A percentile compares a stretch with the other conserved stretches of the same genome.
phyloP scores from a whole-genome alignment of 2,113 vertebrate species.

The Cercopithecus mona region DNA sequence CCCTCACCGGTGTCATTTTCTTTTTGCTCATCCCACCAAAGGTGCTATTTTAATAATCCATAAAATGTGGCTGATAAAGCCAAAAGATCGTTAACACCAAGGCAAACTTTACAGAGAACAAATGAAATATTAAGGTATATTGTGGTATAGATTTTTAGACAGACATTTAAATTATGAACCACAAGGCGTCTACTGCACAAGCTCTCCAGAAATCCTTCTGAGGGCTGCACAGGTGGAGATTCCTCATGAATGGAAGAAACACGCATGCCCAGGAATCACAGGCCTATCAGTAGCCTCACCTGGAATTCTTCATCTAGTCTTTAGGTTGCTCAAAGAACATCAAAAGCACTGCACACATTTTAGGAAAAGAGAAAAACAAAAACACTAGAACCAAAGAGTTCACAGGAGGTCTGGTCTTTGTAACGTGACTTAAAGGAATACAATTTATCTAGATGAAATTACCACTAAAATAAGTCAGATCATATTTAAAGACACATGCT shows the following conservation, averaged over 20 bases:
- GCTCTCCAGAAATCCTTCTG: neutral
- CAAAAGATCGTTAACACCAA: neutral
- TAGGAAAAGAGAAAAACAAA: neutral
- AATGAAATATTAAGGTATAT: constrained; percentile 30
- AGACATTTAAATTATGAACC: constrained; percentile 6
- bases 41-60: constrained; percentile 27
- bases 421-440: neutral
- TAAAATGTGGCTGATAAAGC: neutral
- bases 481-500: neutral
- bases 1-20: neutral
- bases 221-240: accelerated
- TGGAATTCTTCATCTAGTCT: neutral
- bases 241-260: neutral
- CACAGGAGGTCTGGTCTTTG: neutral
- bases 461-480: neutral
- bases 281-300: too few relatives aligned
- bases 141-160: neutral
- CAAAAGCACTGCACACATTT: neutral
- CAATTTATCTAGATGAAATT: neutral
- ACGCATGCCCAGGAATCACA: neutral
- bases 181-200: neutral
- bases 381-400: neutral
- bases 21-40: neutral
- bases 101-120: neutral
- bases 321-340: neutral